Base-by-base conservation (phyloP, 1,140 invertebrate genomes). In the Trissolcus basalis region DNA sequence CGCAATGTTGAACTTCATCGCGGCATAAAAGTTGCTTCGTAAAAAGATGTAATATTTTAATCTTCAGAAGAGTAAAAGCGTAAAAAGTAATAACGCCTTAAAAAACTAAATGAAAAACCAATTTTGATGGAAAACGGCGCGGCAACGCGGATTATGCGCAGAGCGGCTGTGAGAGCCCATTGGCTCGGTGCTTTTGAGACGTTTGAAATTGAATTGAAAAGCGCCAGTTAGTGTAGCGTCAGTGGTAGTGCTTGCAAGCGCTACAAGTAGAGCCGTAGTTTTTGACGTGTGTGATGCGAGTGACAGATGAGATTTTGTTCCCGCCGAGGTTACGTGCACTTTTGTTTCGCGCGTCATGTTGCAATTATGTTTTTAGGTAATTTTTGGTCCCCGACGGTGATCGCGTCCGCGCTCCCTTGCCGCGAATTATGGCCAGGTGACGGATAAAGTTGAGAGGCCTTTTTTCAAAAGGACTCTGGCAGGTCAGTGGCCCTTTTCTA, bases 151-250 rank as follows among this genome's bases (percentile, higher is more conserved):
- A 68, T 35, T 56, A 55, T 63, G 68, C 68, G 68, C 68, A 16
- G 15, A 39, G 39, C 5, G 9, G n/a, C 11, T 27, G 59, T 45
- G 58, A 44, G 9, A 6, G 58, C 33, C 49, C 49, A 71, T 71
- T 63, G 59, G 58, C 41, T 53, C 45, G 47, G 36, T 50, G 68
- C 51, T 71, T 71, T 47, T 14, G 56, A 35, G 19, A 64, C 15
- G 69, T 64, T 72, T 72, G 69, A 72, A 72, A 63, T 72, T 72
- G 51, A 64, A 72, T 72, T 72, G 69, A 64, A 71, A 72, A 64
- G 69, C 69, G 59, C 54, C 69, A 72, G 69, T 72, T 72, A 63
- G 69, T 64, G 69, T 72, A 72, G 69, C 59, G 69, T 53, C 69
- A 39, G 69, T 72, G 60, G 69, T 72, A 72, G 69, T 54, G 69